Base-by-base conservation (phyloP, 2,888 invertebrate species). In the Orchestes rusci region DNA sequence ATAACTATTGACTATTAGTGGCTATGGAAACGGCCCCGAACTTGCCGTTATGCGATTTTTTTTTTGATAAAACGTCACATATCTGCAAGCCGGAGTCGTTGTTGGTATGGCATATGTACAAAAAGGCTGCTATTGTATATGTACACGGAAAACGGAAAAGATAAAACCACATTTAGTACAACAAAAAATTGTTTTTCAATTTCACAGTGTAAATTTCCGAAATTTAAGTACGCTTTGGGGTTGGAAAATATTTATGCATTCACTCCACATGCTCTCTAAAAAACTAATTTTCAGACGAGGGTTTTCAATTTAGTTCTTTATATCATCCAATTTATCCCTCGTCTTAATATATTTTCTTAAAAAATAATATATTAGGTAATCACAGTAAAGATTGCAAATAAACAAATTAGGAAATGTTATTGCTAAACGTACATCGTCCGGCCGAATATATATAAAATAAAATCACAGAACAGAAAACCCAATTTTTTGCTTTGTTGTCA, bases 1-100 rank as follows among this genome's bases (percentile, higher is more conserved):
- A 57, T 53, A 57, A 62, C 61, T 63, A 63, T 62, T 63, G 62
- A 53, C 59, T 62, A 60, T 63, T 56, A 20, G 55, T 63, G 64
- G 58, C 63, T 64, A 63, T 64, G 18, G 45, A 37, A 23, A 5
- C 23, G 5, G 23, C 23, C 23, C 23, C 10, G 5, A 23, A 23
- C 23, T 23, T 7, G 23, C 10, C 12, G 30, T 5, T 10, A 30
- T 30, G 12, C 30, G 30, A 30, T 30, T 30, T 30, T 12, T 10
- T 12, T 10, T 30, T 30, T 10, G 5, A 12, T 30, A n/a, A 30
- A 5, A 30, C 4, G 30, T 10, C 4, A 30, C 7, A 30, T 30
- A n/a, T n/a, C n/a, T 5, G 20, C 23, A 23, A 5, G 23, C 23
- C 5, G 10, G 23, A 10, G 16, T 16, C 5, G 33, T 45, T 39